Percentiles rank a stretch among this genome's conserved stretches.
phyloP scores from a whole-genome alignment of 1,140 invertebrate species.

The Fopius arisanus region DNA sequence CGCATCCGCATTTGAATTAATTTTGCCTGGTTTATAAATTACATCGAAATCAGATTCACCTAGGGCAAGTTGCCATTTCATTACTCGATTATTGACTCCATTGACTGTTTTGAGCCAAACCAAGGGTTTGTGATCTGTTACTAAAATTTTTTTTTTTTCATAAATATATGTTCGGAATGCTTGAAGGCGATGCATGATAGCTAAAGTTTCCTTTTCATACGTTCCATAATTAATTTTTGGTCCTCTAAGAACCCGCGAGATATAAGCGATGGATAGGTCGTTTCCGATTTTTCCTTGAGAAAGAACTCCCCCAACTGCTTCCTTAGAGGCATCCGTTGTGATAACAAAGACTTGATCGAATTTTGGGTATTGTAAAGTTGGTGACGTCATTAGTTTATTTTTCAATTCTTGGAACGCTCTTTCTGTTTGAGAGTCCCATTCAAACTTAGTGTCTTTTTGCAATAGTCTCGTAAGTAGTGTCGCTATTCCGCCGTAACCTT shows the following conservation, averaged over 20 bases:
- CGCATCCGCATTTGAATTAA: constrained; percentile 53
- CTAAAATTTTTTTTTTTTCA: constrained; percentile 56
- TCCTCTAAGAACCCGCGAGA: constrained; percentile 24
- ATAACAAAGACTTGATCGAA: no score
- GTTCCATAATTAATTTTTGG: background rate
- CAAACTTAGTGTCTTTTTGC: constrained; percentile 48
- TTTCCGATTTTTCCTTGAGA: no score
- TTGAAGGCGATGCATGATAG: constrained; percentile 55
- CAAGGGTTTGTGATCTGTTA: constrained; percentile 63
- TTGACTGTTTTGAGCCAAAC: constrained; percentile 54
- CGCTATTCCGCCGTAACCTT: constrained; percentile 48
- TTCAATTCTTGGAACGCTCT: constrained; percentile 45
- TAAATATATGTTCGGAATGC: constrained; percentile 60
- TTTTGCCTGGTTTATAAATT: constrained; percentile 54
- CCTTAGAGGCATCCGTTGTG: no score
- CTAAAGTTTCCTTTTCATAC: constrained; percentile 47
- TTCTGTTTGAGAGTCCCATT: constrained; percentile 40
- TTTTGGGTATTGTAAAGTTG: constrained; percentile 39
- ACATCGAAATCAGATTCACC: constrained; percentile 63
- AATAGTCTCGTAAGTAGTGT: constrained; percentile 50
- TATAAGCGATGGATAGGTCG: constrained; percentile 38
- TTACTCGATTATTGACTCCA: constrained; percentile 58
- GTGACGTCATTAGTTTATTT: constrained; percentile 6
- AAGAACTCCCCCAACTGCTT: no score
- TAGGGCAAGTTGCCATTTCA: constrained; percentile 64